Evolutionary conservation across 2,888 invertebrate species (phyloP), one percentile per base, ranked within the genome.

Genomic region (Ctena decussata): DNA sequence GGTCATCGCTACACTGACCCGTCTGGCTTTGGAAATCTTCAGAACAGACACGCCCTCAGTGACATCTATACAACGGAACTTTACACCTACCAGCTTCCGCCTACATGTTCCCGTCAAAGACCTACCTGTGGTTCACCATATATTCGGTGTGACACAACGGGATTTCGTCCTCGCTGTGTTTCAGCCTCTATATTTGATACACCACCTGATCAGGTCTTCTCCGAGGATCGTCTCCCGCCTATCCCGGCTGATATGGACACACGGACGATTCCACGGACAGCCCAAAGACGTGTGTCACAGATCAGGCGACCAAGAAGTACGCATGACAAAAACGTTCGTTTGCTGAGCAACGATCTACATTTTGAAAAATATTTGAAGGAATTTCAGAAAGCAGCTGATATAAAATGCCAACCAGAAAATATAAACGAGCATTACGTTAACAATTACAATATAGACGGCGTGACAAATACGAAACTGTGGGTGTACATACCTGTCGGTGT

Each of bases 21-120:
- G 15, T 92, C 92, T 24, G 93, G 93, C 0, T 91, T 93, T 77
- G 92, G 92, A 6, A 90, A 89, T 72, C 57, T 94, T 11, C 90
- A 89, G 0, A 91, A 92, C 73, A 85, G 84, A 8, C 90, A 93
- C 41, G 91, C 91, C 2, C 84, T 93, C 35, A 90, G 89, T 41
- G 90, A 93, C 80, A 85, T 87, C 11, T 88, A 92, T 37, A 89
- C 91, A 2, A 84, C 89, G 18, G 90, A 92, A 32, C 85, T 93
- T 60, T 92, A 91, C 82, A 89, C 90, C 1, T 94, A 94, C 72
- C 90, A 92, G 35, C 86, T 92, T 1, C 87, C 92, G 8, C 93
- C 94, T 2, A 87, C 89, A 0, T 94, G 94, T 80, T 85, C 91
- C 8, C 72, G 65, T 6, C 32, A 73, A 5, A 82, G 81, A 30